A percentile compares a stretch with the other conserved stretches of the same genome.
phyloP scores from a whole-genome alignment of 2,797 vertebrate species.

The Remorina albescens region DNA sequence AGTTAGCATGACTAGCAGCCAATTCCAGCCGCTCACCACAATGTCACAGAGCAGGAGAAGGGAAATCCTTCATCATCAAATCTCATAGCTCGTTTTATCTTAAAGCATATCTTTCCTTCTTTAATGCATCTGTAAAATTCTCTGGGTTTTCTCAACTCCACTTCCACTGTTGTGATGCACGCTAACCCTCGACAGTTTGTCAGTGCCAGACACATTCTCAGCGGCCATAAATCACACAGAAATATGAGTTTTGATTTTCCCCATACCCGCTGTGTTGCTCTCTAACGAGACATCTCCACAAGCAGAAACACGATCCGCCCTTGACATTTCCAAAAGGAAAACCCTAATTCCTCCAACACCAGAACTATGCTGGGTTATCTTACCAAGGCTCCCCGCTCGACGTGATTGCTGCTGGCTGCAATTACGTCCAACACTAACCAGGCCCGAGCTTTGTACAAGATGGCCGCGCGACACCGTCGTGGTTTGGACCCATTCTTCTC shows the following conservation, averaged over 20 bases:
- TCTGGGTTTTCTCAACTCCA: slow-evolving; percentile 34
- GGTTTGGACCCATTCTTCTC: slow-evolving; percentile 57
- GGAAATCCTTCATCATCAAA: slow-evolving; percentile 15
- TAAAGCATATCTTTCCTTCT: slow-evolving; percentile 36
- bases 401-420: slow-evolving; percentile 69
- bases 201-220: slow-evolving; percentile 45
- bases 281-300: slow-evolving; percentile 66
- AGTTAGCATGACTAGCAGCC: slow-evolving; percentile 8
- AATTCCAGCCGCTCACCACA: slow-evolving; percentile 49
- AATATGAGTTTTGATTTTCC: slow-evolving; percentile 50
- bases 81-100: slow-evolving; percentile 33
- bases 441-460: slow-evolving; percentile 57
- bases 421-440: slow-evolving; percentile 76
- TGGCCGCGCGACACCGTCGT: slow-evolving; percentile 38
- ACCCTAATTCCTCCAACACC: slow-evolving; percentile 39
- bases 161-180: background rate
- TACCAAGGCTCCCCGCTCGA: slow-evolving; percentile 47
- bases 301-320: slow-evolving; percentile 67
- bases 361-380: slow-evolving; percentile 47
- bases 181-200: slow-evolving; percentile 21
- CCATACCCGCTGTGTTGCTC: slow-evolving; percentile 23
- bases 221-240: slow-evolving; percentile 59
- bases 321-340: slow-evolving; percentile 52
- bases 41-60: slow-evolving; percentile 34
- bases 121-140: slow-evolving; percentile 31